A percentile compares a stretch with the other conserved stretches of the same genome.
Evolutionary conservation across 2,113 vertebrate genomes (phyloP).

Genomic region (Silurus glanis): DNA sequence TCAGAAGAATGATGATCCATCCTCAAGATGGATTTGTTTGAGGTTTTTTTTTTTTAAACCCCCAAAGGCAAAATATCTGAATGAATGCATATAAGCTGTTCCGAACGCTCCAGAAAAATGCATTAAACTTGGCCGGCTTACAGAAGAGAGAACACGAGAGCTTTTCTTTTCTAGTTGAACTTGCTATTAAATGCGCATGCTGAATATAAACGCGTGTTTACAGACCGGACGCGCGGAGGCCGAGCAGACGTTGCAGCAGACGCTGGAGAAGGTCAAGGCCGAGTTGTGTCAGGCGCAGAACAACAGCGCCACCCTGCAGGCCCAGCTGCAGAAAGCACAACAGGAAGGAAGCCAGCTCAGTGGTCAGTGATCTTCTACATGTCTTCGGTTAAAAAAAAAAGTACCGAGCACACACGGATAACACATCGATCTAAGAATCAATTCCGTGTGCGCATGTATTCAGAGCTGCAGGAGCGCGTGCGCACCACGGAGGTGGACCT

Average conservation of each 20-base stretch:
- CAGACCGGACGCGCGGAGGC: slow-evolving; percentile 74
- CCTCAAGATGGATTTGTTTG: neutral
- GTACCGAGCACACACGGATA: too few relatives aligned
- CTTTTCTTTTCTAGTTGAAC: too few relatives aligned
- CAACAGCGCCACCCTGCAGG: slow-evolving; percentile 69
- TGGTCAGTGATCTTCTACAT: slow-evolving; percentile 63
- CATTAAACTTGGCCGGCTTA: too few relatives aligned
- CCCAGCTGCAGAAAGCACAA: slow-evolving; percentile 72
- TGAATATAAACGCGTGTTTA: neutral
- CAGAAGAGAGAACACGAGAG: too few relatives aligned
- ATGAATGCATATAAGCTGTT: too few relatives aligned
- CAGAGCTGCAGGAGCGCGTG: slow-evolving; percentile 77
- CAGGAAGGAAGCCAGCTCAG: slow-evolving; percentile 71
- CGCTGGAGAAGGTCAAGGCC: slow-evolving; percentile 73
- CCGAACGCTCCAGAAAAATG: too few relatives aligned
- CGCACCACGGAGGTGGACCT: slow-evolving; percentile 69
- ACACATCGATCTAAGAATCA: neutral
- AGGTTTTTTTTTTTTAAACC: neutral
- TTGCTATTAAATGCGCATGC: too few relatives aligned
- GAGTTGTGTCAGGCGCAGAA: slow-evolving; percentile 74
- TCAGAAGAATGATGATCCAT: neutral
- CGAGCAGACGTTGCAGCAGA: slow-evolving; percentile 75
- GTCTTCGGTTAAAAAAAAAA: neutral
- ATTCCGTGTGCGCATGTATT: neutral
- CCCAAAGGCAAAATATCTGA: too few relatives aligned